Base-by-base conservation (phyloP, 2,797 vertebrate species). In the Gambelia wislizenii region DNA sequence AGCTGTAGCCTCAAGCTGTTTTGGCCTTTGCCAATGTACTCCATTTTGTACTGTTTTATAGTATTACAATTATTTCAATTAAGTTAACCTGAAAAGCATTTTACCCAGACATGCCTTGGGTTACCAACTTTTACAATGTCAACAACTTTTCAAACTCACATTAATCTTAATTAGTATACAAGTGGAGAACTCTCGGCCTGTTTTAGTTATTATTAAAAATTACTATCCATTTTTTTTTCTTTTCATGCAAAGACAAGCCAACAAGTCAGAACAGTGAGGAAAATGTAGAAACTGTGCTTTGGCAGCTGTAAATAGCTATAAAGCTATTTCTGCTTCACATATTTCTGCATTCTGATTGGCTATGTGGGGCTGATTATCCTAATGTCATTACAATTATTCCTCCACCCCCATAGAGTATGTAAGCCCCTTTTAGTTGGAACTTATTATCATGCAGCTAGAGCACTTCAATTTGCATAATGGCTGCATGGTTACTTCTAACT, bases 111-210 rank as follows among this genome's bases (percentile, higher is more conserved):
- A 85, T 84, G 91, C 88, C 88, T 89, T 89, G 85, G 85, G 82
- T 89, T 89, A 87, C 88, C 89, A 87, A 84, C 85, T 89, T 91
- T 87, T 91, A 87, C 91, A 89, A 44, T 87, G 76, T 89, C 85
- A 85, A 91, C 85, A 87, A 87, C 81, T 87, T 89, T 89, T 87
- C 82, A 72, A 82, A 84, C 84, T 76, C 77, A 85, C 85, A 89
- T 91, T 91, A 76, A 87, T 91, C 85, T 89, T 87, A 89, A 89
- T 89, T 89, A 89, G 88, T 69, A 76, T 67, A 76, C 69, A 91
- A 84, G 85, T 83, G 54, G 49, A 82, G 49, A 79, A 33, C 49
- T 79, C 18, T 84, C 75, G 54, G 76, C 78, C 61, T 88, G 56
- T 69, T 76, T 27, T 7, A 27, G 5, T 44, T 39, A 20, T 61